phyloP scores from a whole-genome alignment of 2,888 invertebrate species.

The Euzophera pinguis region DNA sequence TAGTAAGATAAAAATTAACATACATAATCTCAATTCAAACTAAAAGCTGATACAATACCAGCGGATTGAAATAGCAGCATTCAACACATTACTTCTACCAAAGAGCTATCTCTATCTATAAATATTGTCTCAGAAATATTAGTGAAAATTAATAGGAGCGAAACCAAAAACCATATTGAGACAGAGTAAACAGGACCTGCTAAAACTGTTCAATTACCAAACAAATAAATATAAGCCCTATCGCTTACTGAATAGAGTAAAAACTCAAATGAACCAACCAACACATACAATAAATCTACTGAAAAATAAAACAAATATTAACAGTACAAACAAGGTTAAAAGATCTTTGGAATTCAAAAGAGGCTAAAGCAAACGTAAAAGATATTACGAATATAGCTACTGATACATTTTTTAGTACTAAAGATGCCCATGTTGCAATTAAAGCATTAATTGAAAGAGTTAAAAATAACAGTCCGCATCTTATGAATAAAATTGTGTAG shows the following conservation, averaged over 20 bases:
- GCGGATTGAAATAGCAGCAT: constrained; percentile 30
- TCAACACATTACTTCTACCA: constrained; percentile 29
- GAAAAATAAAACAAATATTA: constrained; percentile 14
- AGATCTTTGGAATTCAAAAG: constrained; percentile 11
- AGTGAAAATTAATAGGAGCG: constrained; percentile 26
- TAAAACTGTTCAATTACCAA: not conserved
- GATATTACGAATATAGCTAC: constrained; percentile 11
- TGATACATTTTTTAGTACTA: constrained; percentile 13
- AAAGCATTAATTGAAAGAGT: not conserved
- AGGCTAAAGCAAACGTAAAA: constrained; percentile 11
- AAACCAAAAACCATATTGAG: constrained; percentile 4
- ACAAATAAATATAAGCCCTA: not conserved
- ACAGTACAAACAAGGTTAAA: constrained; percentile 1
- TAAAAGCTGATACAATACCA: constrained; percentile 32
- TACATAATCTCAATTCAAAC: constrained; percentile 34
- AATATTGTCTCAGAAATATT: constrained; percentile 29
- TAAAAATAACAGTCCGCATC: constrained; percentile 4
- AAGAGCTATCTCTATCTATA: constrained; percentile 26
- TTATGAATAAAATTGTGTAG: constrained; percentile 31
- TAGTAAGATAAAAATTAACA: constrained; percentile 11
- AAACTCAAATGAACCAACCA: not conserved
- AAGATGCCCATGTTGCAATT: not conserved
- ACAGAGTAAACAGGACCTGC: constrained; percentile 4
- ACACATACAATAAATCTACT: not conserved
- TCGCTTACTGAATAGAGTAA: not conserved